Evolutionary conservation across 2,113 vertebrate genomes (phyloP).

Genomic region (Neogale vison): DNA sequence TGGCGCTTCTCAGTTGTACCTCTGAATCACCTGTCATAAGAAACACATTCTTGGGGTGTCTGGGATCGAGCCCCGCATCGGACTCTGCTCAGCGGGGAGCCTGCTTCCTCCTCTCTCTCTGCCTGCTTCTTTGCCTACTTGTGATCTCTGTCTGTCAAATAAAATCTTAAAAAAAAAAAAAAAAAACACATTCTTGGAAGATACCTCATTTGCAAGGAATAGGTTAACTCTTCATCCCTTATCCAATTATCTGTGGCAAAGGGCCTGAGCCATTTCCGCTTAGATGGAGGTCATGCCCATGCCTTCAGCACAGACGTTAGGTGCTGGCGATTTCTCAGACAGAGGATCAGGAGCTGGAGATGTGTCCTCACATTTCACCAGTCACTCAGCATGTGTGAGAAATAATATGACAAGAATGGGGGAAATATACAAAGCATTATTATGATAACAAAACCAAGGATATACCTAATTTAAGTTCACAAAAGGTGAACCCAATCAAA

Average conservation of each 20-base stretch:
- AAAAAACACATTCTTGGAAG: not conserved
- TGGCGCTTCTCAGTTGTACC: not conserved
- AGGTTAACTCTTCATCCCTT: not conserved
- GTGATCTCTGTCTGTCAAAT: too few species aligned
- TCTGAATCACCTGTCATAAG: not conserved
- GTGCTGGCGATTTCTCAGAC: not conserved
- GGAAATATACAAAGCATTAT: not conserved
- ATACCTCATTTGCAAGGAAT: not conserved
- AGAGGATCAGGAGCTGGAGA: not conserved
- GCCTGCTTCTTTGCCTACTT: too few species aligned
- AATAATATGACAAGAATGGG: not conserved
- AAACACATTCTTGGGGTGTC: not conserved
- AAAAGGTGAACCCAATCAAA: not conserved
- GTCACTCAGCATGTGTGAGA: not conserved
- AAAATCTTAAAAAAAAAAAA: too few species aligned
- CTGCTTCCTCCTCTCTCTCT: too few species aligned
- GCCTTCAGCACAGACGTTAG: not conserved
- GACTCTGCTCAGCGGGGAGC: too few species aligned
- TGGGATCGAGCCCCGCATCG: too few species aligned
- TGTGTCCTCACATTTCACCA: not conserved
- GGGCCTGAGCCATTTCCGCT: not conserved
- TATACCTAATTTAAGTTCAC: not conserved
- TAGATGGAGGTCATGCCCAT: not conserved
- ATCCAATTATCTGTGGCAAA: not conserved
- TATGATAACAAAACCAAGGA: not conserved